phyloP scores from a whole-genome alignment of 2,888 invertebrate species.

The Cheilosia grossa region DNA sequence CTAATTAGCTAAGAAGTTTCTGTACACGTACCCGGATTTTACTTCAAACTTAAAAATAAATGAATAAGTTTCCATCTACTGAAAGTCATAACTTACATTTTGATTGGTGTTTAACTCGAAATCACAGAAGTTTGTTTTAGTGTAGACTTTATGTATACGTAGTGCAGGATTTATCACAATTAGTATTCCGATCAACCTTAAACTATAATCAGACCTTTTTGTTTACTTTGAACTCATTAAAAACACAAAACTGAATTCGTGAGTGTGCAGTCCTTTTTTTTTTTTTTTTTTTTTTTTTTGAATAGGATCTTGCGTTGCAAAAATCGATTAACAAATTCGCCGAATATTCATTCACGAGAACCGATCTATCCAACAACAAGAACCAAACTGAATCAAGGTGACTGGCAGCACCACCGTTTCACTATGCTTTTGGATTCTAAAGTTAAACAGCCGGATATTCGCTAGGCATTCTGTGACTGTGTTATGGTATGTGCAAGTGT shows the following conservation, averaged over 20 bases:
- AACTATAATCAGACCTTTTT: slow-evolving; percentile 29
- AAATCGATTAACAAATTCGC: slow-evolving; percentile 62
- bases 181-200: slow-evolving; percentile 45
- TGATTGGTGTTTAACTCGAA: slow-evolving; percentile 22
- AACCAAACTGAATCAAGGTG: slow-evolving; percentile 81
- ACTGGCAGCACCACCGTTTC: slow-evolving; percentile 73
- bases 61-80: background rate
- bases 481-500: slow-evolving; percentile 43
- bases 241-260: slow-evolving; percentile 20
- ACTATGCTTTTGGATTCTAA: slow-evolving; percentile 69
- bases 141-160: slow-evolving; percentile 7
- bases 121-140: slow-evolving; percentile 24
- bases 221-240: slow-evolving; percentile 21
- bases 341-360: slow-evolving; percentile 76
- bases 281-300: slow-evolving; percentile 27
- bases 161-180: slow-evolving; percentile 45
- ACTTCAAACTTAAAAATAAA: background rate
- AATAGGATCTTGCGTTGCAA: slow-evolving; percentile 68
- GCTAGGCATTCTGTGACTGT: slow-evolving; percentile 53
- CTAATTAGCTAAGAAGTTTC: slow-evolving; percentile 3
- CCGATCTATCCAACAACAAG: slow-evolving; percentile 83
- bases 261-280: slow-evolving; percentile 7
- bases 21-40: slow-evolving; percentile 16
- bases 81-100: slow-evolving; percentile 39
- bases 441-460: slow-evolving; percentile 66